phyloP scores from a whole-genome alignment of 2,888 invertebrate genomes.

The Hemicrepidius hirtus region DNA sequence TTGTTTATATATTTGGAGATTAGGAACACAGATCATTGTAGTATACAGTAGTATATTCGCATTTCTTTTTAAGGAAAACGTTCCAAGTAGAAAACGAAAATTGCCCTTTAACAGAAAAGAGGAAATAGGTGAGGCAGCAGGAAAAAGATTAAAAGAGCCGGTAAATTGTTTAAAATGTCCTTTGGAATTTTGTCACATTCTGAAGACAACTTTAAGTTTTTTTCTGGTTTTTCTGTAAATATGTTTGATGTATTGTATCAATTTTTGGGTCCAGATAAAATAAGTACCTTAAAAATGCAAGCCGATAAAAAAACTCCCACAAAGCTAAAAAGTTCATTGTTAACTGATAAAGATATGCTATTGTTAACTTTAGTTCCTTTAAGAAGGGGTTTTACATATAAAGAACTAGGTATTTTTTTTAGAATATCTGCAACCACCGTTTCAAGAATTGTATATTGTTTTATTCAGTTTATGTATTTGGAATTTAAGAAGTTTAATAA shows the following conservation, averaged over 20 bases:
- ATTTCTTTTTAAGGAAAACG: too few species aligned
- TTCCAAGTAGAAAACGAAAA: background rate
- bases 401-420: constrained; percentile 26
- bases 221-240: too few species aligned
- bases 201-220: too few species aligned
- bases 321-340: too few species aligned
- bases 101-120: constrained; percentile 11
- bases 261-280: background rate
- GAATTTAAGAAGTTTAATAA: background rate
- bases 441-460: background rate
- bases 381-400: constrained; percentile 6
- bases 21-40: background rate
- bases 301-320: background rate
- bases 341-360: constrained; percentile 14
- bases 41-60: too few species aligned
- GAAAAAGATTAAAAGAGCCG: too few species aligned
- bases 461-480: background rate
- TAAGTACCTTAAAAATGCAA: background rate
- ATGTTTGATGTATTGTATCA: too few species aligned
- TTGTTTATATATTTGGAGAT: too few species aligned
- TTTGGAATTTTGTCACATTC: too few species aligned
- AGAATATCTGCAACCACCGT: background rate
- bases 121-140: background rate
- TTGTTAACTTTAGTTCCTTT: constrained; percentile 5
- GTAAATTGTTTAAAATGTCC: too few species aligned